These are phyloP conservation scores for Olivierus martensii DNA, from an alignment of 1,140 invertebrate species.

Conservation along the genomic window DNA sequence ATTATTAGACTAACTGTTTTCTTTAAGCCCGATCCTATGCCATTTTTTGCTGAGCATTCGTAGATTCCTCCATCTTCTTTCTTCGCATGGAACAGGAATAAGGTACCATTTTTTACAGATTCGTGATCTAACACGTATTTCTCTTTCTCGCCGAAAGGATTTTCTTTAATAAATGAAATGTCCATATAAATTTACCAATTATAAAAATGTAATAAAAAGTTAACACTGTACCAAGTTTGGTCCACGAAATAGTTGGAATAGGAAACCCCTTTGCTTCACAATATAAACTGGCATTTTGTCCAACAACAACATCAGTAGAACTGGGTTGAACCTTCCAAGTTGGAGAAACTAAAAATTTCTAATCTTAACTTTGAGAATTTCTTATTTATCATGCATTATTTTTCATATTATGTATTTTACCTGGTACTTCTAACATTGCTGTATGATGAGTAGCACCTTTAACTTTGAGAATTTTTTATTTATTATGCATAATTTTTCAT, in stretches of 20 bases:
- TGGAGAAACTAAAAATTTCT: conserved; percentile 9
- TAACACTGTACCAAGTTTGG: neutral
- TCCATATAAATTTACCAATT: too few species aligned
- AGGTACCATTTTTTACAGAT: neutral
- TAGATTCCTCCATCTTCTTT: conserved; percentile 45
- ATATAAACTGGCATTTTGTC: conserved; percentile 2
- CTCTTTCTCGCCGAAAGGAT: too few species aligned
- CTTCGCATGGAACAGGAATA: conserved; percentile 64
- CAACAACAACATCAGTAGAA: neutral
- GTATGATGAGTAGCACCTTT: too few species aligned
- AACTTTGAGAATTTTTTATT: too few species aligned
- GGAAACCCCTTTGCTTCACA: conserved; percentile 16
- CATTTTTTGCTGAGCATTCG: conserved; percentile 37
- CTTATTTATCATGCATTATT: neutral
- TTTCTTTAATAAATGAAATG: too few species aligned
- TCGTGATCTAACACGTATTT: too few species aligned
- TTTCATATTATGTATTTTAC: conserved; percentile 3
- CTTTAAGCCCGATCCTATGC: conserved; percentile 27
- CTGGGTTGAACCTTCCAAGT: conserved; percentile 10
- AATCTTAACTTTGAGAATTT: neutral
- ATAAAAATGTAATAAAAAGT: neutral
- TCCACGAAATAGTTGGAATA: conserved; percentile 13
- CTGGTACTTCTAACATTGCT: conserved; percentile 12
- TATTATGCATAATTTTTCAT: neutral
- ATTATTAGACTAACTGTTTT: conserved; percentile 6